These are phyloP conservation scores for Melanotaenia boesemani DNA, from an alignment of 2,797 vertebrate genomes.

Conservation along the genomic window DNA sequence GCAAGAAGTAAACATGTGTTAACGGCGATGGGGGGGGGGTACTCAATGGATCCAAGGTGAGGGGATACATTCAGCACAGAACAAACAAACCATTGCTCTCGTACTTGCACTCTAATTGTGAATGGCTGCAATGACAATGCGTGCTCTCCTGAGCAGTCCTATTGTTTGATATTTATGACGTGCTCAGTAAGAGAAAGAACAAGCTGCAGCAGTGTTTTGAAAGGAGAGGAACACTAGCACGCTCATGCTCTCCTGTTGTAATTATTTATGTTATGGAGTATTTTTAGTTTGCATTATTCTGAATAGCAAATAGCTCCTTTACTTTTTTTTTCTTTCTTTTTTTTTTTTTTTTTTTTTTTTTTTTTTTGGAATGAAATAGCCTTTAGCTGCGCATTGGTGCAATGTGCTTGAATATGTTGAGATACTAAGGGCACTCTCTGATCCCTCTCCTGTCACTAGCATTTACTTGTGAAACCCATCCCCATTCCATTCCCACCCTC, in stretches of 20 bases:
- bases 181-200: conserved; percentile 76
- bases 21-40: conserved; percentile 42
- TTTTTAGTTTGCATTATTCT: conserved; percentile 59
- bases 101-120: conserved; percentile 85
- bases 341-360: conserved; percentile 30
- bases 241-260: conserved; percentile 70
- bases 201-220: conserved; percentile 73
- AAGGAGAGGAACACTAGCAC: conserved; percentile 76
- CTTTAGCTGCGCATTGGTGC: conserved; percentile 75
- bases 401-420: conserved; percentile 79
- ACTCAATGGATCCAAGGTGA: conserved; percentile 65
- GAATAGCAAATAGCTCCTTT: conserved; percentile 56
- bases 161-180: conserved; percentile 83
- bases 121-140: conserved; percentile 84
- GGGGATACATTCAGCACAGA: conserved; percentile 84
- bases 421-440: conserved; percentile 75
- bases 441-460: conserved; percentile 85
- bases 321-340: conserved; percentile 28
- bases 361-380: conserved; percentile 76
- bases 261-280: conserved; percentile 67
- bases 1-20: conserved; percentile 62
- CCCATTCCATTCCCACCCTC: conserved; percentile 73
- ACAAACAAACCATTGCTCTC: conserved; percentile 86
- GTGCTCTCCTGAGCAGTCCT: conserved; percentile 77
- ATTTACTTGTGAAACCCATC: conserved; percentile 87